phyloP scores from a whole-genome alignment of 2,797 vertebrate species.

The Manis crassicaudata region DNA sequence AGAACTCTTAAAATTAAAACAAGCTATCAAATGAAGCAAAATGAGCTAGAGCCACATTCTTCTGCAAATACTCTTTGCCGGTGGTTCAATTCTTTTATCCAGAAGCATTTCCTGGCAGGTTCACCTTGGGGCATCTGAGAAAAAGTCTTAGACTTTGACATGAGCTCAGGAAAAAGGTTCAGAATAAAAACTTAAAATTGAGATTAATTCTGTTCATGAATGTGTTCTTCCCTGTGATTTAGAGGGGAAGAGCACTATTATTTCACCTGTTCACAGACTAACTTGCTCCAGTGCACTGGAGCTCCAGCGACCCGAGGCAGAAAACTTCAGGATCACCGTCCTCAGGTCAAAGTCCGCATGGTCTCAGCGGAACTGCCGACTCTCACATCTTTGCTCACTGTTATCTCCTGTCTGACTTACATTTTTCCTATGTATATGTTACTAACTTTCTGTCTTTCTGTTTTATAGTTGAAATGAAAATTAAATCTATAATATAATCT shows the following conservation, averaged over 20 bases:
- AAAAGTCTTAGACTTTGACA: neutral
- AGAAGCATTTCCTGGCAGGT: neutral
- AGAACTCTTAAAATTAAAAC: constrained; percentile 7
- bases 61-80: neutral
- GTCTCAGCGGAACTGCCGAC: neutral
- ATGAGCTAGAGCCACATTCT: neutral
- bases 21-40: neutral
- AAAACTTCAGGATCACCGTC: neutral
- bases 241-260: neutral
- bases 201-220: neutral
- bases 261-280: neutral
- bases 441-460: neutral
- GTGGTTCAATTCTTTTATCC: neutral
- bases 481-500: neutral
- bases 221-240: neutral
- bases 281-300: neutral
- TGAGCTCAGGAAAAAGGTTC: neutral
- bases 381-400: neutral
- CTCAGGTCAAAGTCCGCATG: neutral
- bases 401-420: neutral
- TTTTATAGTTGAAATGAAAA: neutral
- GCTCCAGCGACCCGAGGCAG: neutral
- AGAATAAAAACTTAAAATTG: neutral
- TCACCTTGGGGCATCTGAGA: neutral
- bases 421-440: neutral